A percentile compares a stretch with the other conserved stretches of the same genome.
These are phyloP conservation scores for Liposcelis brunnea DNA, from an alignment of 2,888 invertebrate genomes.

Conservation along the genomic window DNA sequence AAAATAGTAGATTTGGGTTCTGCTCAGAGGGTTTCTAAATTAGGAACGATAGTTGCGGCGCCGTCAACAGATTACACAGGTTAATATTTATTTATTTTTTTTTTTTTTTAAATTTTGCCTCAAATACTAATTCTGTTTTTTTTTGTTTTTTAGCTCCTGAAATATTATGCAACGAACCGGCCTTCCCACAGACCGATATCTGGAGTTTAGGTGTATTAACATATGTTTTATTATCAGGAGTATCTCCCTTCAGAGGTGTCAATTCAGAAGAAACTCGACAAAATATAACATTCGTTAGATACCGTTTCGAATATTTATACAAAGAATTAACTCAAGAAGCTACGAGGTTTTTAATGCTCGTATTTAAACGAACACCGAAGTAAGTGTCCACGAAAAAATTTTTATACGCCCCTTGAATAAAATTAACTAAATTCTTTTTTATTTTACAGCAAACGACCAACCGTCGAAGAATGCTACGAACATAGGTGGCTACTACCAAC, in stretches of 20 bases:
- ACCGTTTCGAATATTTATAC: slow-evolving; percentile 84
- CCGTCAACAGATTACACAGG: slow-evolving; percentile 61
- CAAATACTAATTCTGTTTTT: not conserved
- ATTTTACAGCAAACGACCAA: slow-evolving; percentile 67
- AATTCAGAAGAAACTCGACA: slow-evolving; percentile 72
- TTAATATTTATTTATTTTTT: slow-evolving; percentile 18
- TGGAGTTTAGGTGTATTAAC: slow-evolving; percentile 89
- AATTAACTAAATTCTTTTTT: slow-evolving; percentile 13
- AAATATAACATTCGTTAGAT: slow-evolving; percentile 82
- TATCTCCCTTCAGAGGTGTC: slow-evolving; percentile 73
- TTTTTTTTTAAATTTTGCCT: slow-evolving; percentile 1
- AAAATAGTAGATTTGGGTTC: slow-evolving; percentile 88
- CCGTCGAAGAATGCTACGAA: slow-evolving; percentile 86
- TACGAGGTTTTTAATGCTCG: slow-evolving; percentile 83
- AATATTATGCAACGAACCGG: slow-evolving; percentile 69
- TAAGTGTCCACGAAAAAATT: slow-evolving; percentile 27
- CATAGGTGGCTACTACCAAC: slow-evolving; percentile 89
- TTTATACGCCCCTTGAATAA: slow-evolving; percentile 10
- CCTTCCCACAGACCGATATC: slow-evolving; percentile 81
- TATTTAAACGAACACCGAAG: slow-evolving; percentile 88
- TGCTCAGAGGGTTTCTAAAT: slow-evolving; percentile 61
- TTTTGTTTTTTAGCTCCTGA: slow-evolving; percentile 53
- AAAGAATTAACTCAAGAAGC: slow-evolving; percentile 89
- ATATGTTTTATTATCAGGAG: slow-evolving; percentile 84
- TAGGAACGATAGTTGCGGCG: slow-evolving; percentile 52